Evolutionary conservation across 1,140 invertebrate species (phyloP).

Genomic region (Arctopsyche grandis): DNA sequence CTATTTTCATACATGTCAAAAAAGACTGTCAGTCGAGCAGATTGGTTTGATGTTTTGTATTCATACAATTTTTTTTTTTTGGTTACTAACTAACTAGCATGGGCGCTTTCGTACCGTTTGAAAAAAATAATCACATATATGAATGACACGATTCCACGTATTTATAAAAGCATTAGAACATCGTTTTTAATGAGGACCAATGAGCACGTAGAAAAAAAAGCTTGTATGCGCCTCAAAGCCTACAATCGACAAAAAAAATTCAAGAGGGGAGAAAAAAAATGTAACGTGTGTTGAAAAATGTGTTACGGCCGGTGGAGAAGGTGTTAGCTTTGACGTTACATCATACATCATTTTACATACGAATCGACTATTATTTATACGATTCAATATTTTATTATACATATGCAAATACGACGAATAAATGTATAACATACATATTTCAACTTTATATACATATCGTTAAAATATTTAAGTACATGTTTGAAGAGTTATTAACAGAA

Average conservation of each 20-base stretch:
- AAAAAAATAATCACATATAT: conserved; percentile 48
- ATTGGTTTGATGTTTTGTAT: background rate
- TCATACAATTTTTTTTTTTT: background rate
- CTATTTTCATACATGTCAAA: conserved; percentile 30
- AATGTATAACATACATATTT: no score
- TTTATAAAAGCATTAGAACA: conserved; percentile 50
- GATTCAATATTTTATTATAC: background rate
- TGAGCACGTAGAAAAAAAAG: conserved; percentile 26
- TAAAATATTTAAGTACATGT: no score
- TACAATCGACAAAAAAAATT: background rate
- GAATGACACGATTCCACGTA: conserved; percentile 46
- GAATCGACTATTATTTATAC: background rate
- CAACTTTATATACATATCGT: no score
- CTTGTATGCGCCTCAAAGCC: background rate
- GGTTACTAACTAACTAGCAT: conserved; percentile 17
- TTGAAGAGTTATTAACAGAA: no score
- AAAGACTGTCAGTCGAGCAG: background rate
- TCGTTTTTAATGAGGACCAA: conserved; percentile 44
- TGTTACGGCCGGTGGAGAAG: background rate
- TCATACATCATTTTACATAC: conserved; percentile 4
- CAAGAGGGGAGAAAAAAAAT: background rate
- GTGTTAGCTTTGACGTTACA: conserved; percentile 19
- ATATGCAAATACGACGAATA: no score
- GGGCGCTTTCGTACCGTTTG: background rate
- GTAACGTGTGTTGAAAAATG: conserved; percentile 24